A percentile compares a stretch with the other conserved stretches of the same genome.
These are phyloP conservation scores for Anas georgica DNA, from an alignment of 2,797 vertebrate genomes.

Conservation along the genomic window DNA sequence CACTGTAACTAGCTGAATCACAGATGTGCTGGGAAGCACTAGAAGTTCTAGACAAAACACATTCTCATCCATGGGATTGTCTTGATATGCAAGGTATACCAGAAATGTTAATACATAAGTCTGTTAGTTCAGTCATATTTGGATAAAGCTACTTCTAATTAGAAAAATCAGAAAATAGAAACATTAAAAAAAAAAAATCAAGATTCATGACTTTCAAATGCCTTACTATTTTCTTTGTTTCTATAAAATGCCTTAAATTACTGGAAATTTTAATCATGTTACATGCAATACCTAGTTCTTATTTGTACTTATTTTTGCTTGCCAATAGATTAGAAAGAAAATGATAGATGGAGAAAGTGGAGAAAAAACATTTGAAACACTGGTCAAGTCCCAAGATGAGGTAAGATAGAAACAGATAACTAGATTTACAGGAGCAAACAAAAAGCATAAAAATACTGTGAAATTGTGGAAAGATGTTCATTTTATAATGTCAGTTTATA, in stretches of 20 bases:
- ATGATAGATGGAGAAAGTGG: slow-evolving; percentile 96
- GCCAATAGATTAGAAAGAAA: slow-evolving; percentile 89
- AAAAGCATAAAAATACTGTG: neutral
- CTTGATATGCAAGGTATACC: neutral
- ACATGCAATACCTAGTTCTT: neutral
- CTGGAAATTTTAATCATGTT: neutral
- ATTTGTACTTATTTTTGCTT: neutral
- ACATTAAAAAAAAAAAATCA: neutral
- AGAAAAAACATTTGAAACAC: slow-evolving; percentile 89
- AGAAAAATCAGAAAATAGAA: neutral
- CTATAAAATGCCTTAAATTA: neutral
- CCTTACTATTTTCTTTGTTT: neutral
- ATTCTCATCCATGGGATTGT: neutral
- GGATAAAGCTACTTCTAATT: neutral
- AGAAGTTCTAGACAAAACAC: neutral
- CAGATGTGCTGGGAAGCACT: neutral
- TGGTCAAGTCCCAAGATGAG: slow-evolving; percentile 98
- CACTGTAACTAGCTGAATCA: neutral
- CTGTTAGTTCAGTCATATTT: neutral
- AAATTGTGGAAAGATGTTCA: neutral
- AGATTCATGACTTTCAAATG: neutral
- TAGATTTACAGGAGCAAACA: neutral
- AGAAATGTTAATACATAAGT: neutral
- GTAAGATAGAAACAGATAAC: slow-evolving; percentile 75
- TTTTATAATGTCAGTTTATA: slow-evolving; percentile 8